Base-by-base conservation (phyloP, 2,797 vertebrate genomes). In the Gallirallus australis region DNA sequence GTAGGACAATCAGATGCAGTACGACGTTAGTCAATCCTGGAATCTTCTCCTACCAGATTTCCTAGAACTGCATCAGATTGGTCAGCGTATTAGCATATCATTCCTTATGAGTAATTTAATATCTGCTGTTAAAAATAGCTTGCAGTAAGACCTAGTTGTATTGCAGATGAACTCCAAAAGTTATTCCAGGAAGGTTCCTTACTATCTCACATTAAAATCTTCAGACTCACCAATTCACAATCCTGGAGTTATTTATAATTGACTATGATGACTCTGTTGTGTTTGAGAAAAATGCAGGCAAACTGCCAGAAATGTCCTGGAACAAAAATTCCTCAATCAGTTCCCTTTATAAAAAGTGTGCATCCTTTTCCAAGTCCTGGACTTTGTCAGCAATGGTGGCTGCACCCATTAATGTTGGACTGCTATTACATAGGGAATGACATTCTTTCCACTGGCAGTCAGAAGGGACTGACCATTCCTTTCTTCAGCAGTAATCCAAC, bases 391-490 rank as follows among this genome's bases (percentile, higher is more conserved):
- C 35, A 47, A 8, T 0, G 0, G 54, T 86, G 81, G 47, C 78
- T 92, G 69, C 57, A 40, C 40, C 60, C 63, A 5, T 37, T 69
- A 1, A 4, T 68, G 77, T 56, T 86, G 83, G 71, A 72, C 70
- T 86, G 92, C 90, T 92, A 48, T 91, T 19, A 37, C 40, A 25
- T 21, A 68, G 52, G 71, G 28, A 82, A 70, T 84, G 70, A 20
- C 78, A 94, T 97, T 95, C 89, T 90, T 95, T 94, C 90, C 83
- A 40, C 31, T 2, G 5, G 18, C 77, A 60, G 88, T 96, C 94
- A 94, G 59, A 73, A 63, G 17, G 14, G 37, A 52, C 53, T 89
- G 59, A 84, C 83, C 77, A 77, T 95, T 95, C 82, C 92, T 79
- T 86, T 82, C 78, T 70, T 64, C 75, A 86, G 39, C 70, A 45